Conservation (phyloP, 2,797 vertebrate genomes). For the Lagocephalus sceleratus region DNA sequence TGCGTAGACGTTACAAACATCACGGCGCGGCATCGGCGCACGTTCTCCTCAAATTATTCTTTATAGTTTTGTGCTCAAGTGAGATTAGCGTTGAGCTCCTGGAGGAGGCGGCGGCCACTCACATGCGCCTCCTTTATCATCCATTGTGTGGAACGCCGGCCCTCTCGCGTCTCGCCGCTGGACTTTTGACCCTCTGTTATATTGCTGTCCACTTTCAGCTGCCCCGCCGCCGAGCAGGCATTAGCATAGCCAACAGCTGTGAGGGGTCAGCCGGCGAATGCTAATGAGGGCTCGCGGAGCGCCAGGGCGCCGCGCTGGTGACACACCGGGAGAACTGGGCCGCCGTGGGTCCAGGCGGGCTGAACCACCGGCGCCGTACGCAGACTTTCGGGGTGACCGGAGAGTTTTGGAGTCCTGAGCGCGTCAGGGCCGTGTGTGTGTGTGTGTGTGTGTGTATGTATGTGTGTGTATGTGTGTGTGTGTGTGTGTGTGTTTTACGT, state of each 20-base stretch:
- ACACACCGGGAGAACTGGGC: slow-evolving; percentile 22
- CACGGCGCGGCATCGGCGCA: too few relatives aligned
- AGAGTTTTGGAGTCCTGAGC: too few relatives aligned
- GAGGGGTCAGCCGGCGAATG: slow-evolving; percentile 65
- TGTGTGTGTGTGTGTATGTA: slow-evolving; percentile 2
- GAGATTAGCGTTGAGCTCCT: slow-evolving; percentile 59
- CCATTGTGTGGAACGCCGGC: slow-evolving; percentile 76
- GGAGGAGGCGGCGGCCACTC: slow-evolving; percentile 43
- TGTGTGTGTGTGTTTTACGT: background rate
- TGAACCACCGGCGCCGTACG: slow-evolving; percentile 13
- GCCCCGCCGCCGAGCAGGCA: slow-evolving; percentile 69
- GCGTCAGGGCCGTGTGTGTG: slow-evolving; percentile 10
- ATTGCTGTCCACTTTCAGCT: slow-evolving; percentile 77
- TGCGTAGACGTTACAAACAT: too few relatives aligned
- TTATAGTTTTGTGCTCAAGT: slow-evolving; percentile 10
- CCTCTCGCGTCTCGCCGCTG: slow-evolving; percentile 62
- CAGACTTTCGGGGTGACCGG: background rate
- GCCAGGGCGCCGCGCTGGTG: slow-evolving; percentile 61
- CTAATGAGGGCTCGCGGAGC: slow-evolving; percentile 70
- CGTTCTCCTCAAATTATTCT: too few relatives aligned
- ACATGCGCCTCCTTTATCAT: slow-evolving; percentile 76
- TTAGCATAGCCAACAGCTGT: slow-evolving; percentile 78
- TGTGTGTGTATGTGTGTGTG: slow-evolving; percentile 32
- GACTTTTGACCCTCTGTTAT: slow-evolving; percentile 82
- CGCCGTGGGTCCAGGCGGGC: slow-evolving; percentile 17